phyloP scores from a whole-genome alignment of 2,797 vertebrate genomes.

The Macropus fuliginosus region DNA sequence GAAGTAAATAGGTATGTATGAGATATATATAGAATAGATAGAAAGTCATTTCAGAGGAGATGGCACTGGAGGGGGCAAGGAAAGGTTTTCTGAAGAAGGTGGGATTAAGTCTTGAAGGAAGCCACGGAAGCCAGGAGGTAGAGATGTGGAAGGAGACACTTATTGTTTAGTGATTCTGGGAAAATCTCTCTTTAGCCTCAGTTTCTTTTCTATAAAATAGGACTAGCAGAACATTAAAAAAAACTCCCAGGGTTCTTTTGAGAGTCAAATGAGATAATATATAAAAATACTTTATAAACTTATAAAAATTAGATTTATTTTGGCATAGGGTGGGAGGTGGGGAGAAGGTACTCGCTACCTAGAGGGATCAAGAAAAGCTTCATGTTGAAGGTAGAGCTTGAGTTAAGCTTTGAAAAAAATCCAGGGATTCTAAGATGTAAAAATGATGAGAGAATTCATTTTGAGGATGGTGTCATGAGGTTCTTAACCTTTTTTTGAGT shows the following conservation, averaged over 20 bases:
- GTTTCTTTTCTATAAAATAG: not conserved
- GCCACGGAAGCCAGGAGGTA: not conserved
- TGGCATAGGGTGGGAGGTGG: not conserved
- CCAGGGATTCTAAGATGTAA: not conserved
- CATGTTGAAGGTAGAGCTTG: not conserved
- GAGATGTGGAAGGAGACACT: not conserved
- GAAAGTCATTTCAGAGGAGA: not conserved
- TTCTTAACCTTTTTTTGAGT: not conserved
- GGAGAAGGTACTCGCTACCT: not conserved
- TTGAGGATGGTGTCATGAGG: not conserved
- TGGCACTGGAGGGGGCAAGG: not conserved
- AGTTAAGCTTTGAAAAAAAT: not conserved
- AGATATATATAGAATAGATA: too few relatives aligned
- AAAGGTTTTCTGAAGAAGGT: not conserved
- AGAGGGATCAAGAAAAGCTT: not conserved
- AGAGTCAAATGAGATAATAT: not conserved
- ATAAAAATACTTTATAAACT: not conserved
- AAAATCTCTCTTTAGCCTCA: not conserved
- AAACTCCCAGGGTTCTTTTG: not conserved
- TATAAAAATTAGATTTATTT: not conserved
- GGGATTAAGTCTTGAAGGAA: not conserved
- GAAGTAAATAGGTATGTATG: not conserved
- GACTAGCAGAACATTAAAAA: not conserved
- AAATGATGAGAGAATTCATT: not conserved
- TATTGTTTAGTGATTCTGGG: not conserved